Evolutionary conservation across 1,140 invertebrate species (phyloP).

Genomic region (Campoletis sonorensis): DNA sequence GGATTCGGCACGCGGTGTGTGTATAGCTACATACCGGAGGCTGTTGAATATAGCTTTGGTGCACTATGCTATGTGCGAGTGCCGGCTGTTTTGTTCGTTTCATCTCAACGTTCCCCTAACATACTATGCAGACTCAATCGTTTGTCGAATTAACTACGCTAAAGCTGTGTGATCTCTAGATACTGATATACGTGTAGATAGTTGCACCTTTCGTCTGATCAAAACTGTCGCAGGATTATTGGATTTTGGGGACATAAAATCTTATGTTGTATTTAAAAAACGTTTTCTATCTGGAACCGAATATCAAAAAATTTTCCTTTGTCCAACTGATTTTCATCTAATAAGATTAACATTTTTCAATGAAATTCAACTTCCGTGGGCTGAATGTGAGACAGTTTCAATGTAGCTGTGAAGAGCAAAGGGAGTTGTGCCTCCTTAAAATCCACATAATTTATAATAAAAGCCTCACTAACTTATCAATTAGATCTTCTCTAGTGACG

Average conservation of each 20-base stretch:
- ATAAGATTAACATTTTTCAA: too few species aligned
- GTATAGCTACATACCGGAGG: conserved; percentile 45
- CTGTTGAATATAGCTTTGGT: conserved; percentile 38
- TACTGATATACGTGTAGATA: not conserved
- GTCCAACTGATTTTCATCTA: too few species aligned
- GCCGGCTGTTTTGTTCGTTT: conserved; percentile 49
- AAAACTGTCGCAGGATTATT: not conserved
- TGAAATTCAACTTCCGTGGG: not conserved
- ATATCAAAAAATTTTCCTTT: too few species aligned
- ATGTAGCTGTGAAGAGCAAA: not conserved
- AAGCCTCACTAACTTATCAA: conserved; percentile 1
- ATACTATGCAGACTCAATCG: conserved; percentile 47
- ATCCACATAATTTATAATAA: not conserved
- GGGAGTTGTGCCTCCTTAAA: not conserved
- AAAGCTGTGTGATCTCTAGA: conserved; percentile 34
- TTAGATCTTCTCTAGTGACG: not conserved
- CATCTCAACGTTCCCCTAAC: conserved; percentile 36
- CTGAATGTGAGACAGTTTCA: not conserved
- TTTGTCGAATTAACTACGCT: conserved; percentile 55
- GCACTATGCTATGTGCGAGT: conserved; percentile 24
- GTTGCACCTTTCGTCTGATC: conserved; percentile 9
- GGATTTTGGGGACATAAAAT: not conserved
- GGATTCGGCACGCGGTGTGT: conserved; percentile 37
- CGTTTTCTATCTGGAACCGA: not conserved
- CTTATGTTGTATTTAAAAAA: not conserved